A percentile compares a stretch with the other conserved stretches of the same genome.
phyloP scores from a whole-genome alignment of 2,113 vertebrate species.

The Regulus satrapa region DNA sequence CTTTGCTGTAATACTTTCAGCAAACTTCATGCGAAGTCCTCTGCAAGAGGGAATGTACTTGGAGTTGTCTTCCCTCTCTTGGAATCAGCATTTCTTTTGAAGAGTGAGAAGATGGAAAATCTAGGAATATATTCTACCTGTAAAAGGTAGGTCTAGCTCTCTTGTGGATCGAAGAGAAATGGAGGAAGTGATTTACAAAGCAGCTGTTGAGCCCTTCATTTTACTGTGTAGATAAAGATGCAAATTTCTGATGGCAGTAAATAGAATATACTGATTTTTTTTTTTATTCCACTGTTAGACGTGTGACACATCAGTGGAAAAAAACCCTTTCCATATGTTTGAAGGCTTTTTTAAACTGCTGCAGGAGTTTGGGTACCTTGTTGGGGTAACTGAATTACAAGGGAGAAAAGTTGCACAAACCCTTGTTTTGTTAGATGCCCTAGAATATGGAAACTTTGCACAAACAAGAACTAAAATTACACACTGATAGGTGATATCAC shows the following conservation, averaged over 20 bases:
- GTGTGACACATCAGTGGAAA: neutral
- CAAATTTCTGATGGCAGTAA: neutral
- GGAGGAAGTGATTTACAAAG: neutral
- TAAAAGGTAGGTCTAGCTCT: neutral
- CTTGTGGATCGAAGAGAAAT: neutral
- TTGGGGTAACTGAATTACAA: neutral
- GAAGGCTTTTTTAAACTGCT: neutral
- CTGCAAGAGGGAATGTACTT: neutral
- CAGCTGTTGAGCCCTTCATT: neutral
- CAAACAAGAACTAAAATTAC: neutral
- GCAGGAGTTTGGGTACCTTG: neutral
- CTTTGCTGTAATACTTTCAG: neutral
- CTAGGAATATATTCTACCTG: neutral
- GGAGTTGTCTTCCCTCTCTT: neutral
- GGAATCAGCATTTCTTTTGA: neutral
- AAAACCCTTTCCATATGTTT: neutral
- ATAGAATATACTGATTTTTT: neutral
- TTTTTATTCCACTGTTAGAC: neutral
- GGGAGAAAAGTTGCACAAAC: neutral
- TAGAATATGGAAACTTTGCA: neutral
- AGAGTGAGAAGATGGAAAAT: neutral
- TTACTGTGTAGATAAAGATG: neutral
- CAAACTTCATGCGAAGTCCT: neutral
- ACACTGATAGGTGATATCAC: neutral
- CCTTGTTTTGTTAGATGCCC: neutral